These are phyloP conservation scores for Cariama cristata DNA, from an alignment of 2,113 vertebrate species.

Conservation along the genomic window DNA sequence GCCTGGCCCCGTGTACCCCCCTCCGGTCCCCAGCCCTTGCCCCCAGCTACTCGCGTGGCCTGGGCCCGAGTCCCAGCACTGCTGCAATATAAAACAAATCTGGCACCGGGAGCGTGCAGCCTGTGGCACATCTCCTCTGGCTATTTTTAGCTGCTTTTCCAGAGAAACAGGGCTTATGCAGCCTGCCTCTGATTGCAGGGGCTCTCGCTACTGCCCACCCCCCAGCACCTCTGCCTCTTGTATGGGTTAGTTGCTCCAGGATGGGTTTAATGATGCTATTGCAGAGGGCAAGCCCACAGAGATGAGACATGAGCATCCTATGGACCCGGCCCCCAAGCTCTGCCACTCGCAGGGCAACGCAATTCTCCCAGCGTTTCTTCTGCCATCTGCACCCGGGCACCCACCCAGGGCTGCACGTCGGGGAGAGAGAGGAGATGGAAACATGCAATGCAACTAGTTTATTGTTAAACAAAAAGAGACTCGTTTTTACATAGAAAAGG, in stretches of 20 bases:
- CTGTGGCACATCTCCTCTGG: not conserved
- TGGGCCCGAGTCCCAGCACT: not conserved
- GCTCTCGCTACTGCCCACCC: not conserved
- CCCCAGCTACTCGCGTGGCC: not conserved
- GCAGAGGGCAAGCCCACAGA: not conserved
- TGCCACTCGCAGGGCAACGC: rapidly evolving
- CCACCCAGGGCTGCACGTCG: rapidly evolving
- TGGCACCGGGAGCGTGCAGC: not conserved
- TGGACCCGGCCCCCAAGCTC: not conserved
- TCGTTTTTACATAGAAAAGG: not conserved
- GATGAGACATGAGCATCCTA: rapidly evolving
- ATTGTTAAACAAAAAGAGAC: rapidly evolving
- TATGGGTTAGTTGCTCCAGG: not conserved
- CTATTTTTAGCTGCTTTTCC: slow-evolving; percentile 56
- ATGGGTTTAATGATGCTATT: not conserved
- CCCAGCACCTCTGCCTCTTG: rapidly evolving
- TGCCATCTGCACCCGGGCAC: not conserved
- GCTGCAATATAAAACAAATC: not conserved
- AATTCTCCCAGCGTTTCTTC: not conserved
- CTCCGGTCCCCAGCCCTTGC: not conserved
- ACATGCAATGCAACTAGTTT: not conserved
- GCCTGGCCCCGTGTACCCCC: rapidly evolving
- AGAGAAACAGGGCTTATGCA: not conserved
- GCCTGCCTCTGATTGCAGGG: not conserved
- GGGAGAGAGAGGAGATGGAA: not conserved